phyloP scores from a whole-genome alignment of 1,140 invertebrate genomes.

The Drosophila pseudoananassae region DNA sequence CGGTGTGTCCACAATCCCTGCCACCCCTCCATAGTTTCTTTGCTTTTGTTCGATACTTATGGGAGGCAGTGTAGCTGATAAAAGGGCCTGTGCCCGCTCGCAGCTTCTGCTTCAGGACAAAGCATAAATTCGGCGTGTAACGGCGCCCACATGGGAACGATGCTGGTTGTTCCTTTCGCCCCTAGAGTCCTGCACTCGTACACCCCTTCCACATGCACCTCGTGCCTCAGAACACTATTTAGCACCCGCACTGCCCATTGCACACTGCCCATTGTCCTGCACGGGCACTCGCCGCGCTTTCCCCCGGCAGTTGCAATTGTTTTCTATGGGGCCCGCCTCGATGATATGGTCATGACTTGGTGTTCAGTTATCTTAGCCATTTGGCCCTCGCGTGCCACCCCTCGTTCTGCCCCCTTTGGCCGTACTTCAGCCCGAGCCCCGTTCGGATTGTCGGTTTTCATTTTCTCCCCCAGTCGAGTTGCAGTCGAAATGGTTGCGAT shows the following conservation, averaged over 20 bases:
- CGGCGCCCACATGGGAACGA: constrained; percentile 38
- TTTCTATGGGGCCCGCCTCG: constrained; percentile 61
- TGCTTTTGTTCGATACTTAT: constrained; percentile 67
- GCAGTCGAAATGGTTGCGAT: constrained; percentile 53
- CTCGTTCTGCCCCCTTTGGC: not conserved
- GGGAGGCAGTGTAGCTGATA: constrained; percentile 44
- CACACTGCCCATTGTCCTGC: constrained; percentile 38
- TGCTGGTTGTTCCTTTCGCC: not conserved
- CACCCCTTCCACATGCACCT: not conserved
- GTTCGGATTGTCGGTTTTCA: constrained; percentile 46
- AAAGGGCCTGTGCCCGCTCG: constrained; percentile 12
- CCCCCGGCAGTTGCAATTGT: constrained; percentile 63
- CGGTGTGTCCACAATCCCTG: constrained; percentile 8
- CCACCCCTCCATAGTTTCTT: constrained; percentile 5
- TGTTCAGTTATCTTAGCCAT: constrained; percentile 52
- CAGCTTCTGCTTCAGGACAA: constrained; percentile 33
- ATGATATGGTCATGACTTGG: constrained; percentile 68
- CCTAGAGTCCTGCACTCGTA: not conserved
- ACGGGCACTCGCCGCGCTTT: constrained; percentile 19
- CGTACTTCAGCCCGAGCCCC: not conserved
- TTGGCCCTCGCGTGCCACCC: constrained; percentile 7
- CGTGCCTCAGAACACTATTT: not conserved
- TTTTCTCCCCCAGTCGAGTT: constrained; percentile 35
- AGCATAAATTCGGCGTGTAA: constrained; percentile 50
- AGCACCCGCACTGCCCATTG: constrained; percentile 10